Conservation (phyloP, 2,113 vertebrate genomes). For the Agelaius tricolor region DNA sequence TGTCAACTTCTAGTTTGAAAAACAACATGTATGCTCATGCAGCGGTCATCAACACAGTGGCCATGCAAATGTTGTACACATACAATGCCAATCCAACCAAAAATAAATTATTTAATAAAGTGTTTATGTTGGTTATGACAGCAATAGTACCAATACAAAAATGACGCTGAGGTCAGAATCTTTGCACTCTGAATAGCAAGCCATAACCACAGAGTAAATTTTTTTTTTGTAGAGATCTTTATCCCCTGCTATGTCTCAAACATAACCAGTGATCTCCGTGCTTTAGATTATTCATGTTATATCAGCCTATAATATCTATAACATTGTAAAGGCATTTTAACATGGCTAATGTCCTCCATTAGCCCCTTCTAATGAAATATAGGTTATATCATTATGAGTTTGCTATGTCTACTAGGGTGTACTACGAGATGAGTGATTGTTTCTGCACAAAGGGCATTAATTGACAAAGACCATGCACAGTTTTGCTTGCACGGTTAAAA, state of each 20-base stretch:
- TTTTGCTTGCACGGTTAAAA: slow-evolving; percentile 72
- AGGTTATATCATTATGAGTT: slow-evolving; percentile 82
- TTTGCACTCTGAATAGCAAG: slow-evolving; percentile 56
- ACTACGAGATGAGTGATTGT: slow-evolving; percentile 63
- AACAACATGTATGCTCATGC: slow-evolving; percentile 46
- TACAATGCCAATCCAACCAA: slow-evolving; percentile 42
- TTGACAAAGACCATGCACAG: slow-evolving; percentile 82
- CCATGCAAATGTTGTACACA: slow-evolving; percentile 61
- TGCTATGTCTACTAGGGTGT: slow-evolving; percentile 56
- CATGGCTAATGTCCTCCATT: slow-evolving; percentile 84
- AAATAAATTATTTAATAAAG: slow-evolving; percentile 56
- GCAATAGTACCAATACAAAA: slow-evolving; percentile 65
- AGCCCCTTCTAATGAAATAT: slow-evolving; percentile 85
- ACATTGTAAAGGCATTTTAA: slow-evolving; percentile 66
- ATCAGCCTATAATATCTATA: slow-evolving; percentile 62
- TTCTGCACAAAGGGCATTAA: slow-evolving; percentile 74
- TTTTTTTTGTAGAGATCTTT: slow-evolving; percentile 37
- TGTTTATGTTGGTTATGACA: slow-evolving; percentile 51
- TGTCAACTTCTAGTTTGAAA: slow-evolving; percentile 49
- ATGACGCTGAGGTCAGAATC: slow-evolving; percentile 46
- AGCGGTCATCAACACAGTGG: slow-evolving; percentile 48
- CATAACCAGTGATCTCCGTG: slow-evolving; percentile 79
- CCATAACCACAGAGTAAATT: slow-evolving; percentile 36
- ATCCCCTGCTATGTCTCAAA: slow-evolving; percentile 73
- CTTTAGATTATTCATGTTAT: slow-evolving; percentile 69